Percentiles rank a stretch among this genome's conserved stretches.
Evolutionary conservation across 2,888 invertebrate genomes (phyloP).

Genomic region (Atethmia centrago): DNA sequence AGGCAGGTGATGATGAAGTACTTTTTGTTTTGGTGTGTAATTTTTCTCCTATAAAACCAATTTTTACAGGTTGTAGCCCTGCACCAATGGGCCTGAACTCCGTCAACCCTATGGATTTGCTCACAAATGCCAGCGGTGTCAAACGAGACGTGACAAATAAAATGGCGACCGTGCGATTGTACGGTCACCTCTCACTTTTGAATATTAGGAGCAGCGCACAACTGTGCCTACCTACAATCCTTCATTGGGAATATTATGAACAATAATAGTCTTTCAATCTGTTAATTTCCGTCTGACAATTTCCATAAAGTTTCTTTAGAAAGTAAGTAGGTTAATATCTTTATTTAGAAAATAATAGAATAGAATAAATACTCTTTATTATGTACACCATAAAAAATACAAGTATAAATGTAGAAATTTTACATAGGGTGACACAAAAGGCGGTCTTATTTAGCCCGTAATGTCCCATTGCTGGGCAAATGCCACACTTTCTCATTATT

Average conservation of each 20-base stretch:
- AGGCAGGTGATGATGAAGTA: background rate
- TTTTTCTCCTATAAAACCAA: background rate
- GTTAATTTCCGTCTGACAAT: background rate
- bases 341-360: no score
- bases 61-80: constrained; percentile 24
- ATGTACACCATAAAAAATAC: no score
- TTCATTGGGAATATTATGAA: background rate
- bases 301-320: background rate
- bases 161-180: constrained; percentile 77
- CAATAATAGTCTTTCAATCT: background rate
- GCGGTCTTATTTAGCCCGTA: no score
- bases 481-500: no score
- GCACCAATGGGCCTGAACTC: background rate
- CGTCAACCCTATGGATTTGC: constrained; percentile 56
- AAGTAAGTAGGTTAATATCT: background rate
- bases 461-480: background rate
- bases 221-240: background rate
- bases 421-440: no score
- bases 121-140: constrained; percentile 80
- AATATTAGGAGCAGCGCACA: constrained; percentile 65
- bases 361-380: no score
- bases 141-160: constrained; percentile 87
- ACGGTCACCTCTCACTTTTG: constrained; percentile 83
- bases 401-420: no score
- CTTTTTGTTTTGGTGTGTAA: background rate